A percentile compares a stretch with the other conserved stretches of the same genome.
These are phyloP conservation scores for Perizoma flavofasciatum DNA, from an alignment of 2,888 invertebrate genomes.

Conservation along the genomic window DNA sequence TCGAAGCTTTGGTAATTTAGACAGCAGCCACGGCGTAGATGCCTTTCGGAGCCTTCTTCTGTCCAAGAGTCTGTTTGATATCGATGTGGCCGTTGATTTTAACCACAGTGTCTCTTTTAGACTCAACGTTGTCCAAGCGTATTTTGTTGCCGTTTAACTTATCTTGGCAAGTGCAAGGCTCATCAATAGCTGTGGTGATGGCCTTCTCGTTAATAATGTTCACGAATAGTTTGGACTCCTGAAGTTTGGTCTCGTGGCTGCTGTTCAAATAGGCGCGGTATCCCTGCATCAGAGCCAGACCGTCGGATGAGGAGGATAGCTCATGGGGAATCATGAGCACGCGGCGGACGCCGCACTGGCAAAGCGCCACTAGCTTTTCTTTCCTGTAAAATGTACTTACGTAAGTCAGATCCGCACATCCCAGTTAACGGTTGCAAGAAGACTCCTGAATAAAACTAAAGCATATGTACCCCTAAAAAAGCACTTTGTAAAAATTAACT, in stretches of 20 bases:
- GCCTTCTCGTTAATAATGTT: constrained; percentile 46
- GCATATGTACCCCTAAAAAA: too few species aligned
- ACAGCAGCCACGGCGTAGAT: constrained; percentile 56
- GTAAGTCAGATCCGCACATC: neutral
- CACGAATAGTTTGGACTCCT: constrained; percentile 49
- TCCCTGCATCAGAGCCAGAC: constrained; percentile 27
- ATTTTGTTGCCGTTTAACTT: constrained; percentile 48
- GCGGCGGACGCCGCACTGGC: constrained; percentile 65
- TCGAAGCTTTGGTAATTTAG: constrained; percentile 39
- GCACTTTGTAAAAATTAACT: too few species aligned
- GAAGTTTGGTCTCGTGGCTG: constrained; percentile 27
- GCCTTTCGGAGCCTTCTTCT: constrained; percentile 22
- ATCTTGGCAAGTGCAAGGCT: constrained; percentile 38
- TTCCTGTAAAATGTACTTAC: constrained; percentile 45
- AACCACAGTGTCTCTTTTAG: constrained; percentile 47
- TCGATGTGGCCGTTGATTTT: constrained; percentile 64
- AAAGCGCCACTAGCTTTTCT: constrained; percentile 58
- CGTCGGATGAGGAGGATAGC: constrained; percentile 70
- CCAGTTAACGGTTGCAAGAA: too few species aligned
- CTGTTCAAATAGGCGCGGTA: constrained; percentile 39
- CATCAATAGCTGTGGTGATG: constrained; percentile 42
- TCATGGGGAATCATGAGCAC: constrained; percentile 58
- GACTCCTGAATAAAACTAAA: too few species aligned
- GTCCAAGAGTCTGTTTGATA: constrained; percentile 1
- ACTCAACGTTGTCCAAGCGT: constrained; percentile 41